phyloP scores from a whole-genome alignment of 2,797 vertebrate species.

The Leptodactylus fallax region DNA sequence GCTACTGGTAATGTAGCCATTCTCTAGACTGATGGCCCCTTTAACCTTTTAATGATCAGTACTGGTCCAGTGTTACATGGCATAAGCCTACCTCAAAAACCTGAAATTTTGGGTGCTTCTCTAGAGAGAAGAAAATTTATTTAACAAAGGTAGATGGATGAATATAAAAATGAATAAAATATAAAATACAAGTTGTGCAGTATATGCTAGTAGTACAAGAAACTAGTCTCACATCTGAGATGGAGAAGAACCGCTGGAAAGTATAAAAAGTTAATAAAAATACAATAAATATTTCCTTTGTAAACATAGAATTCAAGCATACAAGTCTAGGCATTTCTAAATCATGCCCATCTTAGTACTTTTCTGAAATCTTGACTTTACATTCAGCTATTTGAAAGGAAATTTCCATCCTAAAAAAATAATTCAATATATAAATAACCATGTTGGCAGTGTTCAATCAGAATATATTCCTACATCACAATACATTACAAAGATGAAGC shows the following conservation, averaged over 20 bases:
- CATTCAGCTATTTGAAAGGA: neutral
- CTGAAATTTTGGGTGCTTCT: neutral
- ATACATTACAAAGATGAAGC: constrained; percentile 3
- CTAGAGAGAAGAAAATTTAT: no score
- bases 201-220: neutral
- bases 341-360: neutral
- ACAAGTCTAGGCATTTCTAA: neutral
- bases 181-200: neutral
- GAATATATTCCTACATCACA: neutral
- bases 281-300: constrained; percentile 39
- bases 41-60: no score
- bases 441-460: neutral
- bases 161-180: neutral
- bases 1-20: no score
- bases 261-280: constrained; percentile 37
- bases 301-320: constrained; percentile 19
- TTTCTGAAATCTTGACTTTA: neutral
- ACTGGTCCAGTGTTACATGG: no score
- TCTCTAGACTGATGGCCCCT: no score
- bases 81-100: neutral
- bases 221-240: neutral
- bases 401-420: neutral
- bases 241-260: neutral
- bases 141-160: neutral
- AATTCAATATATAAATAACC: neutral